phyloP scores from a whole-genome alignment of 2,113 vertebrate genomes.

The Gymnocephalus cernua region DNA sequence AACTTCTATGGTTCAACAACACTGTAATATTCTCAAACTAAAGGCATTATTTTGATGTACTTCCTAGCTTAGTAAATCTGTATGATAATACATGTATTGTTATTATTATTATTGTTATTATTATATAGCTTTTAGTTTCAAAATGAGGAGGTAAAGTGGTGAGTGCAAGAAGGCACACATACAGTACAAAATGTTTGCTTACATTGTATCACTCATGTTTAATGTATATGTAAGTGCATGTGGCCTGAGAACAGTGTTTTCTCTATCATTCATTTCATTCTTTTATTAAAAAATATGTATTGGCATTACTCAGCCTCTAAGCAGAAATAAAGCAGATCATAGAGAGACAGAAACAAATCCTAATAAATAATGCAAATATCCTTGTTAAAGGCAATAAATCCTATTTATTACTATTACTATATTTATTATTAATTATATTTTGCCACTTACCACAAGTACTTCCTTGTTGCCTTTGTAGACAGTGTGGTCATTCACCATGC shows the following conservation, averaged over 20 bases:
- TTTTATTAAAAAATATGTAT: not conserved
- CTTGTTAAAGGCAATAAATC: not conserved
- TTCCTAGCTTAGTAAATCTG: not conserved
- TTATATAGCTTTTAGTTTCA: not conserved
- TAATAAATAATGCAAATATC: not conserved
- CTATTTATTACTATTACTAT: too few relatives aligned
- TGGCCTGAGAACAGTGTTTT: not conserved
- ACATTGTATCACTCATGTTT: not conserved
- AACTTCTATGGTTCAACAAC: too few relatives aligned
- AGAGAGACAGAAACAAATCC: not conserved
- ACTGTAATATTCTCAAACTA: too few relatives aligned
- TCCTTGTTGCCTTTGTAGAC: conserved; percentile 89
- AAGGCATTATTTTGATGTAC: not conserved
- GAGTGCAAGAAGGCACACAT: not conserved
- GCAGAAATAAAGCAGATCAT: not conserved
- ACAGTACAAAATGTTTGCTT: not conserved
- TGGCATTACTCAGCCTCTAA: not conserved
- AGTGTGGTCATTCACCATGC: conserved; percentile 96
- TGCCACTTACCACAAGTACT: conserved; percentile 87
- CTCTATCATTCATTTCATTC: not conserved
- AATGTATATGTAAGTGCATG: not conserved
- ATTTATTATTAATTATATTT: too few relatives aligned
- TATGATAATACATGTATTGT: not conserved
- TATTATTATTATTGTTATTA: too few relatives aligned
- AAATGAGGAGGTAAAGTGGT: not conserved